phyloP scores from a whole-genome alignment of 1,140 invertebrate species.

The Drosophila mauritiana region DNA sequence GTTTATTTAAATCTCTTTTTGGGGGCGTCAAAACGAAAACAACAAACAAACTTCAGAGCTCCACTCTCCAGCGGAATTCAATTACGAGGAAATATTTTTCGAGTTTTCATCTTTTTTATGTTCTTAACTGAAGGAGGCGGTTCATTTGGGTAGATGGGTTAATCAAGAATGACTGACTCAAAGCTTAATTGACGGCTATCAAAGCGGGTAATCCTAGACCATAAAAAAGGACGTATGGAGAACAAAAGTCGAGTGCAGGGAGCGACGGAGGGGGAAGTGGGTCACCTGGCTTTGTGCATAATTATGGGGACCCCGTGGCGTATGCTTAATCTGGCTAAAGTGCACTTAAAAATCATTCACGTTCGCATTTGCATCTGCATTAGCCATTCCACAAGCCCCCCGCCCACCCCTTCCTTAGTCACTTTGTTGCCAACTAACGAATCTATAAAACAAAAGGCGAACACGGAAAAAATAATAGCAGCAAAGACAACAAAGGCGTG shows the following conservation, averaged over 20 bases:
- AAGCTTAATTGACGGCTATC: slow-evolving; percentile 31
- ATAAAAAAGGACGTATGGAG: slow-evolving; percentile 4
- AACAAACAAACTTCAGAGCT: slow-evolving; percentile 42
- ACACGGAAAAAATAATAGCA: slow-evolving; percentile 41
- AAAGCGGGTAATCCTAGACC: slow-evolving; percentile 12
- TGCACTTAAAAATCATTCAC: slow-evolving; percentile 72
- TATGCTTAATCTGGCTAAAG: slow-evolving; percentile 78
- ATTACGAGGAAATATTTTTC: slow-evolving; percentile 52
- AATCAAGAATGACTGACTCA: slow-evolving; percentile 8
- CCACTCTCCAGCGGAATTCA: slow-evolving; percentile 55
- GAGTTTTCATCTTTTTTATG: not conserved
- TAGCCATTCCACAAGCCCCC: slow-evolving; percentile 17
- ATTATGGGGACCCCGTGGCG: slow-evolving; percentile 31
- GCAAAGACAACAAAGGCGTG: slow-evolving; percentile 22
- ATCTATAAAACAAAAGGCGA: slow-evolving; percentile 63
- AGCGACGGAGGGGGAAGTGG: slow-evolving; percentile 9
- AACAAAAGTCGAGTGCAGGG: slow-evolving; percentile 27
- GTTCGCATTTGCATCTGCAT: slow-evolving; percentile 56
- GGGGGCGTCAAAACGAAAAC: slow-evolving; percentile 24
- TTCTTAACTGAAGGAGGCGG: slow-evolving; percentile 4
- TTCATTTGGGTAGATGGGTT: slow-evolving; percentile 29
- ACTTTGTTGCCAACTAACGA: slow-evolving; percentile 70
- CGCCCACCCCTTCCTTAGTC: slow-evolving; percentile 5
- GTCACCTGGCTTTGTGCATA: slow-evolving; percentile 30
- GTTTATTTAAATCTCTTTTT: slow-evolving; percentile 39